Percentiles rank a stretch among this genome's conserved stretches.
Evolutionary conservation across 2,888 invertebrate genomes (phyloP).

Genomic region (Adelognathus sp.): DNA sequence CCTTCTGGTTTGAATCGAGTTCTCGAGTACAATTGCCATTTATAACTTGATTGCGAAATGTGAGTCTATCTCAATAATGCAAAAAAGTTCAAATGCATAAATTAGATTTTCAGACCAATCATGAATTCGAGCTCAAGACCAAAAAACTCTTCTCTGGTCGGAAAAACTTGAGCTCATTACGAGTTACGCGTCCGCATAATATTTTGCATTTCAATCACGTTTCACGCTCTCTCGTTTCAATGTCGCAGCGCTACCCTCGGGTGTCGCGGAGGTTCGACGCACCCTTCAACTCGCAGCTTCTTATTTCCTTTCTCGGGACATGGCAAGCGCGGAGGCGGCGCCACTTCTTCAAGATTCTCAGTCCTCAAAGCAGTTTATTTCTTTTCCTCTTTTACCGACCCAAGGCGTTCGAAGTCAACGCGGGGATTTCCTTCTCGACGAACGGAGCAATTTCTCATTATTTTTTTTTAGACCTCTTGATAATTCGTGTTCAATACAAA

Average conservation of each 20-base stretch:
- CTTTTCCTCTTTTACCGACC: conserved; percentile 80
- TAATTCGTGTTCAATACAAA: not conserved
- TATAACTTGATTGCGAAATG: too few species aligned
- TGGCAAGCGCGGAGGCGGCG: conserved; percentile 68
- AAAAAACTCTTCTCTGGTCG: not conserved
- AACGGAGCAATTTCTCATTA: not conserved
- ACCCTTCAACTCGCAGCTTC: conserved; percentile 41
- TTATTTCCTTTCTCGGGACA: conserved; percentile 56
- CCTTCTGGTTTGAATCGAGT: too few species aligned
- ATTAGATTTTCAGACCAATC: too few species aligned
- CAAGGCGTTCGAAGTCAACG: conserved; percentile 12
- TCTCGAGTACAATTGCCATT: too few species aligned
- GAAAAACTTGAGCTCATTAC: not conserved
- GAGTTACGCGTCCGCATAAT: not conserved
- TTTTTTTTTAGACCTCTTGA: not conserved
- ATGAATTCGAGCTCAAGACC: not conserved
- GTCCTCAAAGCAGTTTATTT: conserved; percentile 62
- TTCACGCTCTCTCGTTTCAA: not conserved
- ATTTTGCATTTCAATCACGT: not conserved
- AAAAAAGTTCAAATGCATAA: too few species aligned
- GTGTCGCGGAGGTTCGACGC: conserved; percentile 11
- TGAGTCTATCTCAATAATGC: too few species aligned
- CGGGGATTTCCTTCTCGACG: conserved; percentile 10
- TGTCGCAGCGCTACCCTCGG: conserved; percentile 33
- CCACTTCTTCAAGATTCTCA: conserved; percentile 79